Base-by-base conservation (phyloP, 2,797 vertebrate species). In the Lepus townsendii region DNA sequence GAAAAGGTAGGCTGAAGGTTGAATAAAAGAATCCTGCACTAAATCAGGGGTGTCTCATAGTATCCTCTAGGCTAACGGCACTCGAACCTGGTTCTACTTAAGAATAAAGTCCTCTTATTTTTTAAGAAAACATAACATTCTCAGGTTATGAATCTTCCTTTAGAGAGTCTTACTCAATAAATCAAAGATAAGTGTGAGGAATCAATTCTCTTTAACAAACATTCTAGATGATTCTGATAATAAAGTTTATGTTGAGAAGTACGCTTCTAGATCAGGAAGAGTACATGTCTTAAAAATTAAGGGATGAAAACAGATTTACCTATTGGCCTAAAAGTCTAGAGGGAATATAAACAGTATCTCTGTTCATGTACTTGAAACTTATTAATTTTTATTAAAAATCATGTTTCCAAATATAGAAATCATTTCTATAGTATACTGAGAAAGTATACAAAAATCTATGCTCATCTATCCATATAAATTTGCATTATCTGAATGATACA, bases 341-440 rank as follows among this genome's bases (percentile, higher is more conserved):
- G 12, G 27, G 0, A 83, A 77, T 79, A 35, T 71, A 78, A 83
- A 4, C 77, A 30, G 42, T 90, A 7, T 5, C 4, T 91, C 63
- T 47, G 0, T 32, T 73, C 11, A 47, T 27, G 30, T 60, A 68
- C 26, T 19, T 79, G 10, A 30, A 57, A 76, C 73, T 71, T 5
- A n/a, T 65, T 69, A 78, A 60, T 75, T 73, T 92, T 88, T 94
- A 80, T 42, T 35, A 73, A 92, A 83, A 6, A 2, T 52, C 32
- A 57, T 38, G 11, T 52, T 87, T 91, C 16, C 2, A 65, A 91
- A n/a, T 63, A 88, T 7, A 78, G 0, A 84, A 85, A 65, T 65
- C 73, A 68, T 17, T 57, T 60, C 32, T 73, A 47, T 22, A 72
- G 7, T 52, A 69, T 10, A 62, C 24, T 65, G 0, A 60, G 14